Evolutionary conservation across 2,797 vertebrate genomes (phyloP), one percentile per base, ranked within the genome.

Genomic region (Aldrovandia affinis): DNA sequence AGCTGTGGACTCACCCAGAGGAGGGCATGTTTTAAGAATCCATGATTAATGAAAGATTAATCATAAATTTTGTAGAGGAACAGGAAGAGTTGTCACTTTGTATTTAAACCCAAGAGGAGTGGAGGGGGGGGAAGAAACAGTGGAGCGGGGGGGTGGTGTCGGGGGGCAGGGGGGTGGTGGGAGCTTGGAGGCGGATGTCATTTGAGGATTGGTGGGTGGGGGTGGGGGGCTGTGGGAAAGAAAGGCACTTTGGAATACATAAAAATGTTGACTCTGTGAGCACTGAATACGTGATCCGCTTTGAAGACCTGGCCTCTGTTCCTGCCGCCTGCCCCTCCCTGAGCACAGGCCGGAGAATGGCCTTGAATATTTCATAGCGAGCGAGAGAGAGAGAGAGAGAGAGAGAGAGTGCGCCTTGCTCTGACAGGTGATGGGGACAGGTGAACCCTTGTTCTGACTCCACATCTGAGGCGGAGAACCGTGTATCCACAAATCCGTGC

Each of bases 21-120:
- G 93, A 94, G 86, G 78, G 89, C 82, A 93, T 93, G 92, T 92
- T 94, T 93, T 91, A 91, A 91, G 91, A 94, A 93, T 89, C 86
- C 83, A 90, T 94, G 91, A 94, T 95, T 93, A 95, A 95, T 95
- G 92, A 93, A 94, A 92, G 91, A 95, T 95, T 94, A 92, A 95
- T 94, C 94, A 93, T 95, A 86, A 89, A 94, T 95, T 93, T 95
- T 95, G 90, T 92, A 94, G 87, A 85, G 87, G 91, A 92, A 94
- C 92, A 94, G 93, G 93, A 96, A 94, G 93, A 90, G 88, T 89
- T 95, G 95, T 94, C 93, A 94, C 91, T 94, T 92, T 93, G 81
- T 90, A 93, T 95, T 94, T 94, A 88, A 91, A 87, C 89, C 91
- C 86, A 89, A 91, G n/a, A 83, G 79, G 82, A 80, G 36, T 50